Conservation (phyloP, 2,113 vertebrate species). For the Gavialis gangeticus region DNA sequence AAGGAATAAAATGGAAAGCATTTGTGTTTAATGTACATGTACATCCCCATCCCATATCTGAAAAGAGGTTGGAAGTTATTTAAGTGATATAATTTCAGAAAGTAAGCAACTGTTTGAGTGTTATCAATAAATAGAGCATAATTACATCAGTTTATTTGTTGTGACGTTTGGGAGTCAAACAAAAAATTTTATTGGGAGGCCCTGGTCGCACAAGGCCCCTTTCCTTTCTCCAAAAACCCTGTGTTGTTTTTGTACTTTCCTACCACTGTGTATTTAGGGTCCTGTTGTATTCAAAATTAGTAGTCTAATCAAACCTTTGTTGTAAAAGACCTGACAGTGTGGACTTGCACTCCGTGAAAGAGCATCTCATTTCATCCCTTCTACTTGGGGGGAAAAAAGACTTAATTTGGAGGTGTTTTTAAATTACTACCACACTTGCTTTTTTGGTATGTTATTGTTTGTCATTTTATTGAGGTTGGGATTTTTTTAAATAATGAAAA, state of each 20-base stretch:
- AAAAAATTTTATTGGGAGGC: background rate
- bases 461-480: background rate
- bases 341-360: background rate
- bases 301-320: background rate
- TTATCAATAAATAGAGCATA: background rate
- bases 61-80: background rate
- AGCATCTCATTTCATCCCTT: background rate
- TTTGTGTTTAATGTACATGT: background rate
- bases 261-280: background rate
- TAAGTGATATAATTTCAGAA: background rate
- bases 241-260: background rate
- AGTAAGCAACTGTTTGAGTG: background rate
- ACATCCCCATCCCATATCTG: background rate
- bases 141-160: background rate
- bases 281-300: background rate
- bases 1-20: background rate
- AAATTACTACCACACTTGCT: background rate
- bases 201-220: background rate
- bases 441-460: background rate
- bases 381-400: background rate
- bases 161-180: background rate
- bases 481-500: background rate
- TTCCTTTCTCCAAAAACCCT: background rate
- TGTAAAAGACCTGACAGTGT: background rate
- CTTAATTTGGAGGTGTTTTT: background rate